phyloP scores from a whole-genome alignment of 2,113 vertebrate genomes.

The Lepidothrix coronata region DNA sequence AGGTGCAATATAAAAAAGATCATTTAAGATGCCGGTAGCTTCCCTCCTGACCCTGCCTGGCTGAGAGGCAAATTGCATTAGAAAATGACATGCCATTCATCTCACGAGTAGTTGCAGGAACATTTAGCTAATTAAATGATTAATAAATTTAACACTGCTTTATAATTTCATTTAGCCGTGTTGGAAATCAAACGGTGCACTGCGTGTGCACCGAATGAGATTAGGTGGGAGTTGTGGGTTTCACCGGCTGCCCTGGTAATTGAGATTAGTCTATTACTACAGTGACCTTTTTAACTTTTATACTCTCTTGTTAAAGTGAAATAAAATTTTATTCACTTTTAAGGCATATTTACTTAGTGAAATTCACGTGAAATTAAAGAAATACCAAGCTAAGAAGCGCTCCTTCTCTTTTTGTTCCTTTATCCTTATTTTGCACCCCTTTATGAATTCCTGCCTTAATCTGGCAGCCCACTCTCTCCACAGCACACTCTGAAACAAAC shows the following conservation, averaged over 20 bases:
- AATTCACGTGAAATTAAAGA: constrained; percentile 81
- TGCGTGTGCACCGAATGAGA: constrained; percentile 84
- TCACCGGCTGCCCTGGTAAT: constrained; percentile 89
- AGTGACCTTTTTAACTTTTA: constrained; percentile 97
- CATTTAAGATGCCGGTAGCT: constrained; percentile 82
- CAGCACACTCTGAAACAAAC: neutral
- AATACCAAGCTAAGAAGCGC: constrained; percentile 52
- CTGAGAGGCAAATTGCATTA: constrained; percentile 94
- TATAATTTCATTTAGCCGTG: constrained; percentile 98
- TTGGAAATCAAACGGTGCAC: constrained; percentile 91
- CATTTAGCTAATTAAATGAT: constrained; percentile 99
- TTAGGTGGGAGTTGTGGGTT: constrained; percentile 91
- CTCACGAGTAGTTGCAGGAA: constrained; percentile 92
- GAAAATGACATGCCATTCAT: constrained; percentile 95
- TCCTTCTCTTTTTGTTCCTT: neutral
- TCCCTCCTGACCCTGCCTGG: constrained; percentile 92
- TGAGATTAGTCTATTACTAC: constrained; percentile 97
- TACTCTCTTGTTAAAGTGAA: constrained; percentile 92
- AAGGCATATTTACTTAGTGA: constrained; percentile 83
- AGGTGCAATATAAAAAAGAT: constrained; percentile 76
- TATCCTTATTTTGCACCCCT: neutral
- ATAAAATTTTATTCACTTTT: constrained; percentile 91
- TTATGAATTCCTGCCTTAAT: neutral
- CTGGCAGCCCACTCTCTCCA: neutral
- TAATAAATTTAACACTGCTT: constrained; percentile 99